Evolutionary conservation across 2,797 vertebrate species (phyloP).

Genomic region (Hipposideros larvatus): DNA sequence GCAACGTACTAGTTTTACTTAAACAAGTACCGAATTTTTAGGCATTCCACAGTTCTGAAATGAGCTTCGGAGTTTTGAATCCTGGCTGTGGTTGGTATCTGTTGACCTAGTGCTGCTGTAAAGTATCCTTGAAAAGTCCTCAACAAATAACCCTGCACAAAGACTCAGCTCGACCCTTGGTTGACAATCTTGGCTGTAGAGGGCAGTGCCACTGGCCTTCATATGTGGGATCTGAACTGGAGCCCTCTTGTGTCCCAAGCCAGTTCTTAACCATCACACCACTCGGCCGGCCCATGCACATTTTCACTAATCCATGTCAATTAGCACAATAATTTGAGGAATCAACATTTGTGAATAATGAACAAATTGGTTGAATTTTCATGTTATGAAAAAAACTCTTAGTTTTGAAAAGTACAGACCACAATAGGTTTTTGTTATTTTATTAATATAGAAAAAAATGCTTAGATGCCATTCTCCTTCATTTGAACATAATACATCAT

Average conservation of each 20-base stretch:
- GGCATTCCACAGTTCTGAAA: not conserved
- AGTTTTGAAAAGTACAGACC: not conserved
- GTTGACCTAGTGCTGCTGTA: not conserved
- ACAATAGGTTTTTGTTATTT: not conserved
- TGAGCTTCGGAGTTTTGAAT: not conserved
- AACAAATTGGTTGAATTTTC: not conserved
- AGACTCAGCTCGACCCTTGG: not conserved
- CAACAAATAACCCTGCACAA: not conserved
- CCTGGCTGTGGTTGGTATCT: not conserved
- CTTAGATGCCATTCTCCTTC: not conserved
- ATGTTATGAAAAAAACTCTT: not conserved
- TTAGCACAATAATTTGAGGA: slow-evolving; percentile 47
- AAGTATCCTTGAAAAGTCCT: not conserved
- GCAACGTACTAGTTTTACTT: not conserved
- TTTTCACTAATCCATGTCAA: not conserved
- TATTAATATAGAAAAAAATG: not conserved
- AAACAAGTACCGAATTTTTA: not conserved
- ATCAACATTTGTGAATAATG: not conserved
- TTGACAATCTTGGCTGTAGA: not conserved
- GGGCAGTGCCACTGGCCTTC: no score
- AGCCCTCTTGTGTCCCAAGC: no score
- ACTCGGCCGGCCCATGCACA: no score
- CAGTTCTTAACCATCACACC: no score
- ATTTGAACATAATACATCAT: not conserved
- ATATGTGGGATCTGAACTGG: no score